A percentile compares a stretch with the other conserved stretches of the same genome.
Conservation (phyloP, 2,113 vertebrate species). For the Zingel zingel region DNA sequence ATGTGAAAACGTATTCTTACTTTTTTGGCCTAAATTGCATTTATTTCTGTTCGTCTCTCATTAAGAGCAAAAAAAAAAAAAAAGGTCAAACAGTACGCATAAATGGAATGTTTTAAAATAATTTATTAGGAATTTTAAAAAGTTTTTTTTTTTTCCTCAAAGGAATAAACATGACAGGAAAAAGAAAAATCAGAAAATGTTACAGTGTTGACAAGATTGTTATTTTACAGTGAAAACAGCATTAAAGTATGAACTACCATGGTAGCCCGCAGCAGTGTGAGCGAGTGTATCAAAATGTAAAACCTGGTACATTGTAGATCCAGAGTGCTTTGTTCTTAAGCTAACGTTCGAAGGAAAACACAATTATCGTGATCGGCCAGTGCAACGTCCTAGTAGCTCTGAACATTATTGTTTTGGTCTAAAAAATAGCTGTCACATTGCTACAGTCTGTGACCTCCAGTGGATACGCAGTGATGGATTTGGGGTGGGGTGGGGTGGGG, state of each 20-base stretch:
- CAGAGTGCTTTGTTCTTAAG: constrained; percentile 72
- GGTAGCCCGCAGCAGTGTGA: constrained; percentile 48
- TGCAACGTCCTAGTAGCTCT: constrained; percentile 74
- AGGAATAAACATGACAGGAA: constrained; percentile 80
- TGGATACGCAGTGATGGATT: constrained; percentile 67
- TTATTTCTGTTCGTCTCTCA: neutral
- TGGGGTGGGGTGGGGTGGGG: neutral
- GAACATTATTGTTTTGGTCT: constrained; percentile 70
- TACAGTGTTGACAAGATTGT: constrained; percentile 94
- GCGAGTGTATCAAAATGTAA: constrained; percentile 67
- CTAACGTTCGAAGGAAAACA: constrained; percentile 55
- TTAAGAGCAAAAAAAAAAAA: neutral
- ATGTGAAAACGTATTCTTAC: neutral
- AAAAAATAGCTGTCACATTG: constrained; percentile 70
- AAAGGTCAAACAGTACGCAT: constrained; percentile 51
- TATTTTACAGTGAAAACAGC: constrained; percentile 86
- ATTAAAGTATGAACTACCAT: constrained; percentile 56
- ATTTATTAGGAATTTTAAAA: constrained; percentile 99
- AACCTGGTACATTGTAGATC: constrained; percentile 53
- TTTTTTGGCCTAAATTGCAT: neutral
- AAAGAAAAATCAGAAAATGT: constrained; percentile 84
- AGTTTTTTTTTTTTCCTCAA: constrained; percentile 83
- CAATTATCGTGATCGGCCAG: constrained; percentile 63
- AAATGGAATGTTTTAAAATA: constrained; percentile 93
- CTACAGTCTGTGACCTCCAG: constrained; percentile 77